Evolutionary conservation across 2,888 invertebrate genomes (phyloP), one percentile per base, ranked within the genome.

Genomic region (Petrolisthes cinctipes): DNA sequence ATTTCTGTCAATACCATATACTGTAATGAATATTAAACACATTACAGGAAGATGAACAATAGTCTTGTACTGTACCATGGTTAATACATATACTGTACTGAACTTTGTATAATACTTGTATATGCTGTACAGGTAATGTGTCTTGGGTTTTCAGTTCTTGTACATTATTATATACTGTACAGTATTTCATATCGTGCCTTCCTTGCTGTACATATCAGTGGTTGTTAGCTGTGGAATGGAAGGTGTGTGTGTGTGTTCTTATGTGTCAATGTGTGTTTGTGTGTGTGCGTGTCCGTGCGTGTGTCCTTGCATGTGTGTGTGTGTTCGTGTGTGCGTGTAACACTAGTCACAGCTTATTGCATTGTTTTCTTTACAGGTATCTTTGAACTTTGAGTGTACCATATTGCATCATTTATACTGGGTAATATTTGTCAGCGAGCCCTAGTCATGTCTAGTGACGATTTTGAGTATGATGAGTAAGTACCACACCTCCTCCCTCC

Each of bases 371-470:
- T 86, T 86, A 54, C 86, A 86, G 86, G 79, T n/a, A 68, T 17
- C 54, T 56, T 86, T 86, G 80, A 79, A 37, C 54, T 56, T 61
- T 86, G 83, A 86, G n/a, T 79, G 51, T 75, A 53, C 79, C 78
- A 57, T 83, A 56, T 68, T 82, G 23, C 76, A 9, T 79, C 79
- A 82, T 80, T 54, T 71, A 53, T 80, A 53, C 61, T 85, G 79
- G 61, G 79, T 79, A 85, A 68, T 37, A 54, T 76, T 61, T 73
- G 81, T 86, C 54, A 54, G 73, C 66, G 83, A 86, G 78, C 86
- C 37, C 83, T 86, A 71, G 57, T 53, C 83, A 86, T 86, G 86
- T 86, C 86, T 86, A 86, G 75, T 82, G 83, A 83, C 71, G 61
- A 75, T 83, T 83, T 76, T 83, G 68, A 68, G 83, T 83, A 71